Percentiles rank a stretch among this genome's conserved stretches.
Evolutionary conservation across 2,113 vertebrate genomes (phyloP).

Genomic region (Ochotona princeps): DNA sequence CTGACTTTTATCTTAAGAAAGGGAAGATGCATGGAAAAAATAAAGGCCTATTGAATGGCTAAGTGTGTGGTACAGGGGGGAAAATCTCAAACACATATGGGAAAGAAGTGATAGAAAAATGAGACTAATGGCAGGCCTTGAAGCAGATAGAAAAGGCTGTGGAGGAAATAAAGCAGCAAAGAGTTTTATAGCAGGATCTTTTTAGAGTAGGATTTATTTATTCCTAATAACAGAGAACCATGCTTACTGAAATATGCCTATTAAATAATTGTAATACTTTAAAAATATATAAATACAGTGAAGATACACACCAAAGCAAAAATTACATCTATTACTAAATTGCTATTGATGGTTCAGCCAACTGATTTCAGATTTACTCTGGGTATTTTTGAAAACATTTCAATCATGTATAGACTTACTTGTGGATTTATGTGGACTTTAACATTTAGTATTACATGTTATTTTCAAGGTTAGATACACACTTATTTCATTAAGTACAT

Average conservation of each 20-base stretch:
- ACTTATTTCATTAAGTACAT: slow-evolving; percentile 4
- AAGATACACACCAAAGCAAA: not conserved
- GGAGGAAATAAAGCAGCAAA: no score
- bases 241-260: not conserved
- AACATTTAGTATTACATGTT: not conserved
- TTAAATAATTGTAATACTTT: not conserved
- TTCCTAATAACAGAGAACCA: not conserved
- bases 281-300: slow-evolving; percentile 16
- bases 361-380: not conserved
- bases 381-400: slow-evolving; percentile 20
- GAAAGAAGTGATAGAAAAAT: not conserved
- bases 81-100: not conserved
- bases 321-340: not conserved
- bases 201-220: not conserved
- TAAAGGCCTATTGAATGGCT: not conserved
- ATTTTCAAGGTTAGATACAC: not conserved
- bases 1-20: not conserved
- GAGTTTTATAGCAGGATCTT: not conserved
- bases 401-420: not conserved
- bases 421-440: not conserved
- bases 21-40: not conserved
- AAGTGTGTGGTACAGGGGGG: not conserved
- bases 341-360: not conserved
- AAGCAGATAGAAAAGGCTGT: not conserved
- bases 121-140: not conserved